Conservation (phyloP, 1,140 invertebrate genomes). For the Drosophila ambigua region DNA sequence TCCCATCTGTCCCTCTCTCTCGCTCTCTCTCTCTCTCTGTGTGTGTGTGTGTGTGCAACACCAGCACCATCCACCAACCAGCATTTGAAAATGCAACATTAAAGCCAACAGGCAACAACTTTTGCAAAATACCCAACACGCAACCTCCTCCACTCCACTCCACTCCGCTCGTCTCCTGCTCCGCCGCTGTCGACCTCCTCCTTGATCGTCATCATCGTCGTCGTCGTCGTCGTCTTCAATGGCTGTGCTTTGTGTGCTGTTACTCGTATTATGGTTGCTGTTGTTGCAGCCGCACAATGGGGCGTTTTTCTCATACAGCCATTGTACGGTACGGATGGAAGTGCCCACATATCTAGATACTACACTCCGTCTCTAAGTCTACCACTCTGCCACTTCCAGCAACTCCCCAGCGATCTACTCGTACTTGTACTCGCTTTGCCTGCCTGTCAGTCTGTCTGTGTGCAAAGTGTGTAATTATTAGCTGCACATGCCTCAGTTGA, state of each 20-base stretch:
- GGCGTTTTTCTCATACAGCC: conserved; percentile 72
- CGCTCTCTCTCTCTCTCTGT: conserved; percentile 12
- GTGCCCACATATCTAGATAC: conserved; percentile 67
- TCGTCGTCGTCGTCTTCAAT: conserved; percentile 49
- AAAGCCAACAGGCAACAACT: conserved; percentile 73
- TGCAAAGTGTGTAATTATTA: conserved; percentile 73
- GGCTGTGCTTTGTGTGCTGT: conserved; percentile 56
- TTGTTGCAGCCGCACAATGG: conserved; percentile 61
- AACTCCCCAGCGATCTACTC: conserved; percentile 24
- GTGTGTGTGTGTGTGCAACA: conserved; percentile 49
- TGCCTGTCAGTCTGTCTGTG: conserved; percentile 9
- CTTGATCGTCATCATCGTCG: conserved; percentile 10
- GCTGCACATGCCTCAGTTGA: conserved; percentile 64
- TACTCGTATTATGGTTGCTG: conserved; percentile 30
- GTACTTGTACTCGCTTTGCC: conserved; percentile 12
- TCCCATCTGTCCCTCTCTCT: conserved; percentile 31
- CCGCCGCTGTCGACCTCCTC: conserved; percentile 1
- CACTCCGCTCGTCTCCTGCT: conserved; percentile 17
- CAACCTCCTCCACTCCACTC: conserved; percentile 47
- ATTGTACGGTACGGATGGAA: conserved; percentile 42
- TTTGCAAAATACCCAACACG: conserved; percentile 73
- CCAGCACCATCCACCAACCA: conserved; percentile 67
- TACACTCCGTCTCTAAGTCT: conserved; percentile 16
- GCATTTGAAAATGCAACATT: conserved; percentile 82
- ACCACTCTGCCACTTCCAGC: background rate